Base-by-base conservation (phyloP, 2,888 invertebrate species). In the Mimachlamys varia region DNA sequence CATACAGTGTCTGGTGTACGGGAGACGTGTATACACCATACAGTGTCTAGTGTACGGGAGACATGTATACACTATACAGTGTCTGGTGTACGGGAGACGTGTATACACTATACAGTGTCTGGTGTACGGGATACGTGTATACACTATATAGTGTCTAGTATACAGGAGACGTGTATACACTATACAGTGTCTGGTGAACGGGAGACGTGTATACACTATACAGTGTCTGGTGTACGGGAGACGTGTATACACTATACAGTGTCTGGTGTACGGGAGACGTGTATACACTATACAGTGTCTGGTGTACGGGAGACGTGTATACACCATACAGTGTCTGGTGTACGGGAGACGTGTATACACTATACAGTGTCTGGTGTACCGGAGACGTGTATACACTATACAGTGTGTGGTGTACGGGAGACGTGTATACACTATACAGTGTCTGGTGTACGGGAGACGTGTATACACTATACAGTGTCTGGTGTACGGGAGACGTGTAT, bases 381-480 rank as follows among this genome's bases (percentile, higher is more conserved):
- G 76, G 7, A 33, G 33, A 27, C 76, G 76, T 76, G 76, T 76
- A 76, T 27, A 76, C 76, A 76, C 33, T 33, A 76, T 76, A 76
- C 33, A 76, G 76, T 76, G 27, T 76, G 0, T 33, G 22, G 62
- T 62, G 58, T 58, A 58, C n/a, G 4, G 2, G 58, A 22, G 19
- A 58, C 58, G 58, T 58, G 58, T 76, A 76, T 15, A 76, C 76
- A 76, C 76, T 76, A 76, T 76, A 76, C 33, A 76, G 76, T 76
- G 58, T 58, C 19, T 58, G 53, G 53, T 7, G 76, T 33, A 76
- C 12, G 12, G 27, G 10, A 33, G 22, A 76, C 76, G 33, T 33
- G 33, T 76, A 76, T 27, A 76, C 33, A 22, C 53, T 76, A 76
- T 27, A 76, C 27, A 76, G 13, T 76, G 13, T 33, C 19, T 33